phyloP scores from a whole-genome alignment of 2,888 invertebrate genomes.

The Artemia sinica region DNA sequence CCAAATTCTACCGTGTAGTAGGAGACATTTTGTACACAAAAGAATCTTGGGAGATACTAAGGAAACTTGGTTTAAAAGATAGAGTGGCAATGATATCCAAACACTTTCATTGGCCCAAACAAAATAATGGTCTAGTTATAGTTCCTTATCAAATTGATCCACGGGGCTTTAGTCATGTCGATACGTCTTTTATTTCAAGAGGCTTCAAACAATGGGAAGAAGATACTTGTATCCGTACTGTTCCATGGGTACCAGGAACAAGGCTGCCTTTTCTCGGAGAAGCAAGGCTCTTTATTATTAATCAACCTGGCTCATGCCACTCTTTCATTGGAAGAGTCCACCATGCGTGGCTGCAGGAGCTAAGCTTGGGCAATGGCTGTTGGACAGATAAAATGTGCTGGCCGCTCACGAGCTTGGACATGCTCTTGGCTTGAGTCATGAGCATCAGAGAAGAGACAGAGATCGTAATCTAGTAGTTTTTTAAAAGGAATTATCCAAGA shows the following conservation, averaged over 20 bases:
- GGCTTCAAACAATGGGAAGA: slow-evolving; percentile 2
- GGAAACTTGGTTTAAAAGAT: background rate
- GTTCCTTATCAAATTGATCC: background rate
- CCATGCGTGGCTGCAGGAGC: background rate
- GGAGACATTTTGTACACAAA: slow-evolving; percentile 11
- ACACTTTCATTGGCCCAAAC: background rate
- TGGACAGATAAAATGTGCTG: background rate
- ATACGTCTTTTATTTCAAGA: background rate
- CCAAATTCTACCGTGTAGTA: no score
- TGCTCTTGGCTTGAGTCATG: background rate
- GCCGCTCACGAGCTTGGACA: background rate
- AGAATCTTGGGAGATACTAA: background rate
- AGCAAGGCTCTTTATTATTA: no score
- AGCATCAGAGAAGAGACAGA: background rate
- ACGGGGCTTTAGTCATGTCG: background rate
- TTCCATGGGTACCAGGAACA: background rate
- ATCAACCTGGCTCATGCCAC: no score
- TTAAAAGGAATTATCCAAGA: no score
- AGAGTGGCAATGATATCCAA: no score
- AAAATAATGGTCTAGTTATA: background rate
- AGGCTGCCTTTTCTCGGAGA: no score
- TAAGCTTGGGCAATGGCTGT: background rate
- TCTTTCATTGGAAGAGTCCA: no score
- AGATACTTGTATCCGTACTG: background rate
- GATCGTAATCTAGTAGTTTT: background rate